Base-by-base conservation (phyloP, 2,113 vertebrate species). In the Ia io region DNA sequence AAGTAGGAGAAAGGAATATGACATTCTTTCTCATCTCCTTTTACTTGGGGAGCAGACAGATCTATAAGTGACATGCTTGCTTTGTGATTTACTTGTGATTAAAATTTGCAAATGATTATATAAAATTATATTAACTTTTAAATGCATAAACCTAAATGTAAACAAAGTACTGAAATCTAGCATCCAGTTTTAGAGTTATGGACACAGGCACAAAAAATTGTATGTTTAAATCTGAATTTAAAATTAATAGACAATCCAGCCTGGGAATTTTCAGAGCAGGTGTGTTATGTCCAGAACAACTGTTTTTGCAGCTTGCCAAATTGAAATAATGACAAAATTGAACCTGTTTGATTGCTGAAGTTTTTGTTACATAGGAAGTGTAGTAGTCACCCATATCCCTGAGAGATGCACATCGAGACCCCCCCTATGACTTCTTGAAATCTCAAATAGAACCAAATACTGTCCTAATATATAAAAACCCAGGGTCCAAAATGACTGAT, bases 191-290 rank as follows among this genome's bases (percentile, higher is more conserved):
- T 94, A 91, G 90, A 92, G 94, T 92, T 86, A 84, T 96, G 90
- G 67, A 74, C 59, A 96, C 95, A 93, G 5, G 22, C 79, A 93
- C 47, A 80, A 91, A 95, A 9, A 3, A 77, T 77, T 79, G 35
- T 80, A 95, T 80, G 86, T 96, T 97, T 97, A 97, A 93, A 93
- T 84, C 61, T 91, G 78, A 97, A 95, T 96, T 80, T 53, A 89
- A 96, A 89, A 49, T 90, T 9, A 93, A 89, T 51, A 2, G 51
- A 37, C 40, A 90, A 84, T 77, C 79, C 25, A 94, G n/a, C 28
- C 37, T 89, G 78, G 53, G 47, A 71, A 37, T 65, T 59, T 37
- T 70, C 67, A 88, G 70, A 49, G 80, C 49, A 89, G 90, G 40
- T 35, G 30, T 90, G 65, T 51, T 74, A 53, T 84, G 59, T 63